Evolutionary conservation across 2,113 vertebrate genomes (phyloP).

Genomic region (Cyprinus carpio): DNA sequence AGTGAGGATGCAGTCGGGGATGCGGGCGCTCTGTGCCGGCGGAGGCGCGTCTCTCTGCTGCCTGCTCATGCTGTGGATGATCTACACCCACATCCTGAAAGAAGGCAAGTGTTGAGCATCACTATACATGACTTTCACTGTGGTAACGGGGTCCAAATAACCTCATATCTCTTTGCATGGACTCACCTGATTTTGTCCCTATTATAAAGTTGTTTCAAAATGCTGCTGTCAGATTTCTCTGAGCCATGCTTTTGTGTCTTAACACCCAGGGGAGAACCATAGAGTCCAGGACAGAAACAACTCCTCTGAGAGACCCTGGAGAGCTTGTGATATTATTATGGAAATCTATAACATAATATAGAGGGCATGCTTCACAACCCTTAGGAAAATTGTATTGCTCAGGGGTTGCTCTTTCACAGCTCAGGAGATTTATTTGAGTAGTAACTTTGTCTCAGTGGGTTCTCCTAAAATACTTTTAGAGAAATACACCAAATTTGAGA

Average conservation of each 20-base stretch:
- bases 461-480: not conserved
- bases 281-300: constrained; percentile 6
- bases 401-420: not conserved
- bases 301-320: constrained; percentile 39
- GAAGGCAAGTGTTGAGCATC: constrained; percentile 75
- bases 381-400: constrained; percentile 10
- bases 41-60: constrained; percentile 82
- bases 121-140: constrained; percentile 1
- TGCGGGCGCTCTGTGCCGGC: constrained; percentile 79
- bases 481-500: not conserved
- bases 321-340: constrained; percentile 54
- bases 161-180: not conserved
- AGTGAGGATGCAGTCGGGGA: constrained; percentile 80
- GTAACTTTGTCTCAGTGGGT: not conserved
- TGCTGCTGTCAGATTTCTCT: constrained; percentile 3
- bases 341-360: constrained; percentile 51
- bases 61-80: constrained; percentile 81
- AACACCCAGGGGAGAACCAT: constrained; percentile 28
- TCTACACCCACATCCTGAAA: constrained; percentile 81
- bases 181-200: not conserved
- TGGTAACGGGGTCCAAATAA: not conserved
- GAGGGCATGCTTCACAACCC: constrained; percentile 49
- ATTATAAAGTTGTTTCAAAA: constrained; percentile 20
- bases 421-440: not conserved
- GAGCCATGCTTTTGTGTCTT: not conserved